These are phyloP conservation scores for Epirrita christyi DNA, from an alignment of 2,888 invertebrate genomes.

Conservation along the genomic window DNA sequence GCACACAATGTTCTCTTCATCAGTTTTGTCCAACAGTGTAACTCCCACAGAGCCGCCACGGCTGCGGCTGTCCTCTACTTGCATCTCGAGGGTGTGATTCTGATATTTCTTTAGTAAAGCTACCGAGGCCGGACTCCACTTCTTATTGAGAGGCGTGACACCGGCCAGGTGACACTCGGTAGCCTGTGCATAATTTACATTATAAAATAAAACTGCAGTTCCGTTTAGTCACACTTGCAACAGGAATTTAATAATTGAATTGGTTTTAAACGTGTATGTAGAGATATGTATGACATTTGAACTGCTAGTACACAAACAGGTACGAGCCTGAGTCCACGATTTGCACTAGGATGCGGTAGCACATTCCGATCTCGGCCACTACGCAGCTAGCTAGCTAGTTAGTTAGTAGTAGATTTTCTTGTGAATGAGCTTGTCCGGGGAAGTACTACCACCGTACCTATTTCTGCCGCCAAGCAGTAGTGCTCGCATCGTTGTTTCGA, in stretches of 20 bases:
- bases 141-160: constrained; percentile 67
- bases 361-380: constrained; percentile 72
- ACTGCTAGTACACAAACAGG: too few relatives aligned
- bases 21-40: constrained; percentile 57
- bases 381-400: constrained; percentile 86
- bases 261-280: too few relatives aligned
- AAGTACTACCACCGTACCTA: too few relatives aligned
- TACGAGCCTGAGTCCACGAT: constrained; percentile 63
- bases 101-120: constrained; percentile 56
- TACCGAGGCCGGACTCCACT: constrained; percentile 67
- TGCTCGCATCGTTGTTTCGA: too few relatives aligned
- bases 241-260: too few relatives aligned
- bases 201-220: too few relatives aligned
- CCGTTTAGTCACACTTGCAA: too few relatives aligned
- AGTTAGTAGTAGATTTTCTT: too few relatives aligned
- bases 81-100: constrained; percentile 54
- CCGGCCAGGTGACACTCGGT: constrained; percentile 73
- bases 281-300: too few relatives aligned
- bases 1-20: constrained; percentile 57
- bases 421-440: too few relatives aligned
- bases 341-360: constrained; percentile 79
- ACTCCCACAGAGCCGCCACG: constrained; percentile 65
- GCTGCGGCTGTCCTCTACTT: constrained; percentile 60
- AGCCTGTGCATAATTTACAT: constrained; percentile 49
- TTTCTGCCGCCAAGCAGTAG: too few relatives aligned